Evolutionary conservation across 2,113 vertebrate genomes (phyloP).

Genomic region (Spheniscus mendiculus): DNA sequence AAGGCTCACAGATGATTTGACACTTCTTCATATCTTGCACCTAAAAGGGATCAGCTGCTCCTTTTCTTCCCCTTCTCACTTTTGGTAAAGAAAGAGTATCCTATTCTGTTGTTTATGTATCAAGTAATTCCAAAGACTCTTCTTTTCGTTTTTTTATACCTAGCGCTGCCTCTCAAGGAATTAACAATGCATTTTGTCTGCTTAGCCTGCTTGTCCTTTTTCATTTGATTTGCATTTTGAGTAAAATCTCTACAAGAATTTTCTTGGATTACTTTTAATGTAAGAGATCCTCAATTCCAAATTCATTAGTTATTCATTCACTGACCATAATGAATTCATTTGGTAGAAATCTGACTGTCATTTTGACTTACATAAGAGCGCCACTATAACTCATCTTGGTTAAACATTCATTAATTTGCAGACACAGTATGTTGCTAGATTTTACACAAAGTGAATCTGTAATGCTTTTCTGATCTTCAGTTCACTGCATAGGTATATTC

Average conservation of each 20-base stretch:
- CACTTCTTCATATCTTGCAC: neutral
- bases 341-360: neutral
- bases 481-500: neutral
- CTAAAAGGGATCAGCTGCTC: neutral
- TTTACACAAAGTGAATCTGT: neutral
- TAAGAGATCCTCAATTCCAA: neutral
- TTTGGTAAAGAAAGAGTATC: neutral
- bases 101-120: neutral
- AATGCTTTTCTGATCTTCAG: constrained; percentile 4
- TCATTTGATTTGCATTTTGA: neutral
- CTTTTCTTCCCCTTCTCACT: neutral
- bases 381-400: neutral
- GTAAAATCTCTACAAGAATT: neutral
- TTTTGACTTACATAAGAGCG: neutral
- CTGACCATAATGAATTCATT: constrained; percentile 19
- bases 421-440: neutral
- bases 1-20: neutral
- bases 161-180: neutral
- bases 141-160: neutral
- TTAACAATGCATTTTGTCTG: neutral
- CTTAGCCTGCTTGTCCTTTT: neutral
- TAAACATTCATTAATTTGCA: constrained; percentile 43
- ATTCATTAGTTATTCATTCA: constrained; percentile 38
- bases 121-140: neutral
- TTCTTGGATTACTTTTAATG: neutral